Evolutionary conservation across 2,797 vertebrate species (phyloP).

Genomic region (Coranthus polyacanthus): DNA sequence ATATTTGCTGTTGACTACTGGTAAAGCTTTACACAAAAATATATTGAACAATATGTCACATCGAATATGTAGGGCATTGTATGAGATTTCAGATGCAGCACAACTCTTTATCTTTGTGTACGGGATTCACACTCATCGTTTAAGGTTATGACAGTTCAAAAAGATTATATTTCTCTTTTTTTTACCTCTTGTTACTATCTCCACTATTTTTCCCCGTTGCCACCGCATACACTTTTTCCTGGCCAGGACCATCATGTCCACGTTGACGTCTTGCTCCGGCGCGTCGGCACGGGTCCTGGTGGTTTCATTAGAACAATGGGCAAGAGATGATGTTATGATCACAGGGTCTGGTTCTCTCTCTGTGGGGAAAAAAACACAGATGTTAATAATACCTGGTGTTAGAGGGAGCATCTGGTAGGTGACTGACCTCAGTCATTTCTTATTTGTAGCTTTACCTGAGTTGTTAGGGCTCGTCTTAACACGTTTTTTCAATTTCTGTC

Average conservation of each 20-base stretch:
- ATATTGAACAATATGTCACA: no score
- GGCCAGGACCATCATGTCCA: constrained; percentile 71
- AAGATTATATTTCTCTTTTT: background rate
- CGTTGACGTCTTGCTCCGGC: constrained; percentile 62
- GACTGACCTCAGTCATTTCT: no score
- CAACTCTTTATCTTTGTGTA: no score
- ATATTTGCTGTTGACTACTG: no score
- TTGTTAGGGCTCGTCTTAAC: constrained; percentile 1
- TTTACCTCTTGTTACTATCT: constrained; percentile 70
- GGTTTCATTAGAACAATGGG: constrained; percentile 34
- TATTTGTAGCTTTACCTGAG: constrained; percentile 39
- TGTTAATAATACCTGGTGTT: no score
- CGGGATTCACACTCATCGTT: no score
- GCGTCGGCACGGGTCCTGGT: constrained; percentile 18
- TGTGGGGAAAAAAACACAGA: no score
- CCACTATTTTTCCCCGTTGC: constrained; percentile 72
- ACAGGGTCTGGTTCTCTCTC: background rate
- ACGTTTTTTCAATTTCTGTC: constrained; percentile 30
- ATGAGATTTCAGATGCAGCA: no score
- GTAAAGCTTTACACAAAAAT: no score
- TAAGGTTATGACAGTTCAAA: no score
- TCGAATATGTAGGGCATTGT: no score
- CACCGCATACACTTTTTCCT: constrained; percentile 67
- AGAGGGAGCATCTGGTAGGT: no score
- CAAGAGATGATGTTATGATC: constrained; percentile 47